phyloP scores from a whole-genome alignment of 2,888 invertebrate species.

The Choristoneura rosaceana region DNA sequence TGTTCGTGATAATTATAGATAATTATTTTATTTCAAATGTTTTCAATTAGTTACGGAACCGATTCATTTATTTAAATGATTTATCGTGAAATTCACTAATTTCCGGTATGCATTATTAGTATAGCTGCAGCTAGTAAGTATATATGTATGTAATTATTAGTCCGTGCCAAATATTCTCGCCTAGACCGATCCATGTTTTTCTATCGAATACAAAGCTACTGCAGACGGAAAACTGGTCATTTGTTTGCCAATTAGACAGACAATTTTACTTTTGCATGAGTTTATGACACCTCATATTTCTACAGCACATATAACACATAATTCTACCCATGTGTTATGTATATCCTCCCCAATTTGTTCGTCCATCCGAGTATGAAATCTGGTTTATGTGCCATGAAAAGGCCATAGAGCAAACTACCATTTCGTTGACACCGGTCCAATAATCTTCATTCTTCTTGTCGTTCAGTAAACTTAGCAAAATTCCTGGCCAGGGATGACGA shows the following conservation, averaged over 20 bases:
- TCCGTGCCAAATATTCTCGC: not conserved
- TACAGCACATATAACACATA: too few relatives aligned
- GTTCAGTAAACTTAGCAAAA: not conserved
- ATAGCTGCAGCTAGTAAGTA: not conserved
- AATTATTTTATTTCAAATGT: too few relatives aligned
- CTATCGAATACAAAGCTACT: not conserved
- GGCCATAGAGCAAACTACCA: not conserved
- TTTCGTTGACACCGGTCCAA: too few relatives aligned
- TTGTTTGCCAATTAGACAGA: slow-evolving; percentile 4
- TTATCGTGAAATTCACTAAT: too few relatives aligned
- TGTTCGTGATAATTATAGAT: too few relatives aligned
- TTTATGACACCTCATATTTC: not conserved
- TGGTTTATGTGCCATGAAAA: not conserved
- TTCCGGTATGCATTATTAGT: not conserved
- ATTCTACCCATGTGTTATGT: not conserved
- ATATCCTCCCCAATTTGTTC: not conserved
- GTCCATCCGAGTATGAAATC: not conserved
- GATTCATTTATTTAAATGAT: too few relatives aligned
- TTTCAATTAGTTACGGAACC: too few relatives aligned
- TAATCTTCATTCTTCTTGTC: not conserved
- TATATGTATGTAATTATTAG: too few relatives aligned
- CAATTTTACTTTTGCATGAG: not conserved
- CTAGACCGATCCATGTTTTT: not conserved
- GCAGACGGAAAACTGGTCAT: not conserved
- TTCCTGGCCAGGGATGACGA: not conserved